Conservation (phyloP, 2,888 invertebrate genomes). For the Cosmorhoe ocellata region DNA sequence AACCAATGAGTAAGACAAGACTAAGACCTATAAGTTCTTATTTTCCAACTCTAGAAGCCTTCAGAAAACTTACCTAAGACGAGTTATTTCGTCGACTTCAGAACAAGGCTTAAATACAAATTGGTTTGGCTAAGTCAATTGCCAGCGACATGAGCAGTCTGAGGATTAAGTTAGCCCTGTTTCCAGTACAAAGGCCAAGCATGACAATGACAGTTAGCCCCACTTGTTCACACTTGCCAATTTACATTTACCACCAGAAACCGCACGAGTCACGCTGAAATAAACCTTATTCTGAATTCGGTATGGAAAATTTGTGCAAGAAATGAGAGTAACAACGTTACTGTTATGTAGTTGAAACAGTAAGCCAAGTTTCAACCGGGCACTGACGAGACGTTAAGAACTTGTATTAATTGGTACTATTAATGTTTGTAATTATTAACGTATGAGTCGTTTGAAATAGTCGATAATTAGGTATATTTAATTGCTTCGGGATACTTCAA, state of each 20-base stretch:
- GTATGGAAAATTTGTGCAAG: slow-evolving; percentile 21
- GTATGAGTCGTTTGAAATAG: neutral
- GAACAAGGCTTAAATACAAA: slow-evolving; percentile 42
- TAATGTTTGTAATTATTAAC: slow-evolving; percentile 3
- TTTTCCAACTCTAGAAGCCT: too few species aligned
- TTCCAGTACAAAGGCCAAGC: slow-evolving; percentile 57
- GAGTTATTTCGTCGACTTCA: slow-evolving; percentile 14
- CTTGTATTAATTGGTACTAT: slow-evolving; percentile 10
- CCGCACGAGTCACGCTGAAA: slow-evolving; percentile 26
- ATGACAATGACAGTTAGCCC: slow-evolving; percentile 67
- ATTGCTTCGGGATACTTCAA: too few species aligned
- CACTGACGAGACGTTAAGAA: slow-evolving; percentile 46
- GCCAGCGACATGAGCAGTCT: slow-evolving; percentile 46
- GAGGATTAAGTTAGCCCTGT: slow-evolving; percentile 57
- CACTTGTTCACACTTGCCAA: slow-evolving; percentile 52
- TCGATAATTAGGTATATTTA: too few species aligned
- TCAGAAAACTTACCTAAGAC: neutral
- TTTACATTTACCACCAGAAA: slow-evolving; percentile 26
- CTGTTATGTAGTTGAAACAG: slow-evolving; percentile 39
- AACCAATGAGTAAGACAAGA: too few species aligned
- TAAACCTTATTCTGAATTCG: slow-evolving; percentile 10
- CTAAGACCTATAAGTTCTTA: too few species aligned
- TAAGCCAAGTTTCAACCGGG: slow-evolving; percentile 58
- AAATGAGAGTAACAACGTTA: slow-evolving; percentile 10
- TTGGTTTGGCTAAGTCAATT: slow-evolving; percentile 54